phyloP scores from a whole-genome alignment of 2,888 invertebrate species.

The Stomorhina lunata region DNA sequence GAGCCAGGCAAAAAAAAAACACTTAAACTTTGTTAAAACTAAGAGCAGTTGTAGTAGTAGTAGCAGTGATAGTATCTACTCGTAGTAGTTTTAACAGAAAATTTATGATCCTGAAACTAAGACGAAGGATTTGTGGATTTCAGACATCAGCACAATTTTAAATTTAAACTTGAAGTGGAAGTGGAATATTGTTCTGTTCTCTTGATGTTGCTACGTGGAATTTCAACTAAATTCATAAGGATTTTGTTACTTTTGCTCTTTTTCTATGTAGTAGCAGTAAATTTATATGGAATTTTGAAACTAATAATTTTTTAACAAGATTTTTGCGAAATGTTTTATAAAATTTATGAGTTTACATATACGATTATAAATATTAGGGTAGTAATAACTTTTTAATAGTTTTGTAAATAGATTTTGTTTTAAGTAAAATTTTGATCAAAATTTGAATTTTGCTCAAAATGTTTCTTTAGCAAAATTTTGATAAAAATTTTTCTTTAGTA shows the following conservation, averaged over 20 bases:
- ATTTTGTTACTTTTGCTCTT: no score
- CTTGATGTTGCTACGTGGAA: background rate
- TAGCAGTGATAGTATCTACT: background rate
- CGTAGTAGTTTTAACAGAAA: slow-evolving; percentile 40
- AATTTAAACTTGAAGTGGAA: slow-evolving; percentile 4
- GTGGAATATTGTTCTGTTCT: background rate
- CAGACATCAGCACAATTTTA: slow-evolving; percentile 34
- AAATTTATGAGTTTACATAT: slow-evolving; percentile 2
- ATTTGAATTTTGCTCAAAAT: no score
- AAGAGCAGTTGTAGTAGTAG: background rate
- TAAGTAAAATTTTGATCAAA: no score
- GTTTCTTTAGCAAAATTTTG: no score
- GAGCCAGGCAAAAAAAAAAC: slow-evolving; percentile 20
- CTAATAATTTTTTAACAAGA: background rate
- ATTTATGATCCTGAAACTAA: slow-evolving; percentile 58
- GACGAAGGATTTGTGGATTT: slow-evolving; percentile 53
- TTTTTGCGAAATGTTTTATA: background rate
- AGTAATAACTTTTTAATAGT: no score
- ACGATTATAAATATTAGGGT: background rate
- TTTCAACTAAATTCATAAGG: no score
- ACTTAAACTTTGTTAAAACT: slow-evolving; percentile 28
- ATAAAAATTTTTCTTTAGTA: no score
- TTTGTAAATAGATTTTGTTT: no score
- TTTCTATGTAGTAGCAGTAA: no score
- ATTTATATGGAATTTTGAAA: background rate